Base-by-base conservation (phyloP, 1,140 invertebrate genomes). In the Psix sp. region DNA sequence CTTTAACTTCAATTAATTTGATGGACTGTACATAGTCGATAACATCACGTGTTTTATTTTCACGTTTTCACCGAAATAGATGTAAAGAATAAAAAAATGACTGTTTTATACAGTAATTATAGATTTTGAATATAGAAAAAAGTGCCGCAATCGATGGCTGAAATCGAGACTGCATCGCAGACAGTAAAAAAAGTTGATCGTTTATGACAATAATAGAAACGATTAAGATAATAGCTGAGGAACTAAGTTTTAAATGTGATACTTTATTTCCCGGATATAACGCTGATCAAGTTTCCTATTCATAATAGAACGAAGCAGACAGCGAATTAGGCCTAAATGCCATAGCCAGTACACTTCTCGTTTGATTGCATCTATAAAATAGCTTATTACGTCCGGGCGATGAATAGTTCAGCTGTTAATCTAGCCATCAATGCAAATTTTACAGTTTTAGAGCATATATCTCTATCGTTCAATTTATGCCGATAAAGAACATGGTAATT, bases 191-290 rank as follows among this genome's bases (percentile, higher is more conserved):
- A 21, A 0, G 0, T 29, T 29, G 13, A 13, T 35, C 7, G 21
- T 35, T 35, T 35, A 10, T 3, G 16, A 18, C 20, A 26, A 46
- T 26, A 29, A 54, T 54, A 54, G 24, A 29, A 65, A 65, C 46
- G 6, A 38, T 51, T 42, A 46, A 38, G 11, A 46, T 54, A 35
- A 54, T 62, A 17, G 17, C 31, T 14, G 14, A 13, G 24, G 10
- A 14, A 42, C 26, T 20, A n/a, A n/a, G n/a, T n/a, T 35, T 13
- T 36, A 31, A 60, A 71, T 38, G 13, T 15, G 67, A 71, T 71
- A 72, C 52, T 65, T 63, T 72, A 59, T 72, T 72, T 59, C 59
- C 68, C 68, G 68, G 59, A 71, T 71, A 71, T 29, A 15, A 16
- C 42, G 36, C 31, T n/a, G 57, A 71, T 71, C 57, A 56, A 71